Percentiles rank a stretch among this genome's conserved stretches.
phyloP scores from a whole-genome alignment of 2,797 vertebrate genomes.

The Sciurus vulgaris region DNA sequence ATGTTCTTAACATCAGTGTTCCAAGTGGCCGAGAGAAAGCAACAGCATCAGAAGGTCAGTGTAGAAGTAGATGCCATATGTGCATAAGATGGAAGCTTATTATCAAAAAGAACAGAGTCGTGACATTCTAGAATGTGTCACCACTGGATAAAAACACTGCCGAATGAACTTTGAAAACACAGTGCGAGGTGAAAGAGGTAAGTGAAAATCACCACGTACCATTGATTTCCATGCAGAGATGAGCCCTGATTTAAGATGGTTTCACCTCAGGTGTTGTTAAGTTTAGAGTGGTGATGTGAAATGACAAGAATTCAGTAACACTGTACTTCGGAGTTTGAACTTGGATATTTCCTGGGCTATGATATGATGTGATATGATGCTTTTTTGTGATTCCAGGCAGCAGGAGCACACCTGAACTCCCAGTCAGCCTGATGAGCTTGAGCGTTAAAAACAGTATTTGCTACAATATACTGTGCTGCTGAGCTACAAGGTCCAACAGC shows the following conservation, averaged over 20 bases:
- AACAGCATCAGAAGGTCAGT: neutral
- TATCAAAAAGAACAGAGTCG: neutral
- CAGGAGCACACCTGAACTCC: too few relatives aligned
- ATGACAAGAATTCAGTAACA: neutral
- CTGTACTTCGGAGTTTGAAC: neutral
- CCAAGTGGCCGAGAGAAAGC: neutral
- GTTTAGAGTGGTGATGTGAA: neutral
- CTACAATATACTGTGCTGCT: neutral
- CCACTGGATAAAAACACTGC: too few relatives aligned
- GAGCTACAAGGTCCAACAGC: fast-evolving
- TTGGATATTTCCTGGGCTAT: neutral
- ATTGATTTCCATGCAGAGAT: neutral
- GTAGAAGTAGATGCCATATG: neutral
- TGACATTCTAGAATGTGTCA: neutral
- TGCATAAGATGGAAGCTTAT: neutral
- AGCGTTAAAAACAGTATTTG: neutral
- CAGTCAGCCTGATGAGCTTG: too few relatives aligned
- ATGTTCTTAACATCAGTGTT: neutral
- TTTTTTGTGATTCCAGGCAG: neutral
- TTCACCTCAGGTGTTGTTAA: neutral
- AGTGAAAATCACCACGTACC: neutral
- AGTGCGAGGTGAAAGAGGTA: neutral
- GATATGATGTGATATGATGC: too few relatives aligned
- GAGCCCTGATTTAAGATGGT: neutral
- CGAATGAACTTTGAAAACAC: neutral